Base-by-base conservation (phyloP, 1,140 invertebrate species). In the Gryon sp. region DNA sequence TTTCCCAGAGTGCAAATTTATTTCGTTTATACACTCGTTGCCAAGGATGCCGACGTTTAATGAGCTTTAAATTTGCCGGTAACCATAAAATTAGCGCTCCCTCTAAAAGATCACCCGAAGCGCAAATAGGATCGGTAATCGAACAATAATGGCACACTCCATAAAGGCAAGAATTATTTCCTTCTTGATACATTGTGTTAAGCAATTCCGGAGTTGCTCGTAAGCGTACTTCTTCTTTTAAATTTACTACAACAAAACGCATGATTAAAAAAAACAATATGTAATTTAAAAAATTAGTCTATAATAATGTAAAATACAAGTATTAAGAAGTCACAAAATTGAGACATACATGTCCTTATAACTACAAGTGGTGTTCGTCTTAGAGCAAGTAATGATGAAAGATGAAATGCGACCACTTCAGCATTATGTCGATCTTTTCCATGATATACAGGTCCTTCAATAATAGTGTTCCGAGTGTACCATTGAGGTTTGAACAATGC, bases 401-500 rank as follows among this genome's bases (percentile, higher is more conserved):
- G 89, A 88, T 97, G 96, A 89, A 98, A 98, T n/a, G 94, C 94
- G 78, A 95, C 93, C n/a, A 98, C 93, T 91, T 99, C 97, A n/a
- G 95, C 96, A 87, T 95, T 95, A 82, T 98, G 96, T 7, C 97
- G 90, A 86, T 99, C 97, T 86, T 94, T 95, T 11, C 97, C 97
- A 38, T 92, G 92, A 90, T 97, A 97, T 6, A 97, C 94, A 26
- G 91, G 90, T 1, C 95, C 96, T 72, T 92, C 90, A 40, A 98
- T 92, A 4, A 97, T 84, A 80, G 93, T 90, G 60, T 93, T 91
- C 81, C 94, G 89, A 4, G 90, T 83, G 87, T 97, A 98, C 92
- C 96, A 96, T 84, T 94, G 94, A 16, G 97, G 97, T 88, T 98
- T 99, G 80, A 98, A 98, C 32, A 96, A 90, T 12, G 93, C 92